Percentiles rank a stretch among this genome's conserved stretches.
These are phyloP conservation scores for Machimus atricapillus DNA, from an alignment of 2,888 invertebrate species.

Conservation along the genomic window DNA sequence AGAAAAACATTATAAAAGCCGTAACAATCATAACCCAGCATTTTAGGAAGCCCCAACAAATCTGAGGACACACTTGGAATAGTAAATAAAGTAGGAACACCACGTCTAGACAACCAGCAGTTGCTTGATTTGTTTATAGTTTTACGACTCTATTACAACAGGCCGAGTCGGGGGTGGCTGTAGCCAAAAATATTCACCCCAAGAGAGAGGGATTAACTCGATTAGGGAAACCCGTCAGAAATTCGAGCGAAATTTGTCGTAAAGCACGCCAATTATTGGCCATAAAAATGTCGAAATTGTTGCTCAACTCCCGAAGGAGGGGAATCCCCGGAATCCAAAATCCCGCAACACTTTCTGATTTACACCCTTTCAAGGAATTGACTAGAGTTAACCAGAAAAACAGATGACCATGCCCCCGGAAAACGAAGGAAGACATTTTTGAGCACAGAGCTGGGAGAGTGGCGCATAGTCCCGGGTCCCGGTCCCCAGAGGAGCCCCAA, in stretches of 20 bases:
- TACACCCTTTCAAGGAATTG: slow-evolving; percentile 46
- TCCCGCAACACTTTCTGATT: slow-evolving; percentile 42
- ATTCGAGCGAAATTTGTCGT: not conserved
- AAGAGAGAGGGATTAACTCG: not conserved
- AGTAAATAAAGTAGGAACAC: not conserved
- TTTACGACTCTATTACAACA: not conserved
- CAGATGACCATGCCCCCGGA: slow-evolving; percentile 18
- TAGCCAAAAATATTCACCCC: not conserved
- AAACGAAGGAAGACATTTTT: slow-evolving; percentile 27
- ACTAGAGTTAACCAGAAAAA: slow-evolving; percentile 41
- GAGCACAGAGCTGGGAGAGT: not conserved
- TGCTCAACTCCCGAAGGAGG: slow-evolving; percentile 17
- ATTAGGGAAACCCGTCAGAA: slow-evolving; percentile 10
- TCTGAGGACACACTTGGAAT: not conserved
- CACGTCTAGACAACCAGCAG: not conserved
- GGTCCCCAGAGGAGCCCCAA: not conserved
- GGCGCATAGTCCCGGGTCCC: not conserved
- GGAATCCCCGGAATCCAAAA: not conserved
- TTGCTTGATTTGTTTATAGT: not conserved
- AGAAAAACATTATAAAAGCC: not conserved
- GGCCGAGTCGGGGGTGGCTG: not conserved
- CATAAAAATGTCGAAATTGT: slow-evolving; percentile 33
- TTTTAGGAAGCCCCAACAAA: not conserved
- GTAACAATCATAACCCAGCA: not conserved
- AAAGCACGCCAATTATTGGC: slow-evolving; percentile 35